Evolutionary conservation across 2,888 invertebrate genomes (phyloP).

Genomic region (Drosophila sordidula): DNA sequence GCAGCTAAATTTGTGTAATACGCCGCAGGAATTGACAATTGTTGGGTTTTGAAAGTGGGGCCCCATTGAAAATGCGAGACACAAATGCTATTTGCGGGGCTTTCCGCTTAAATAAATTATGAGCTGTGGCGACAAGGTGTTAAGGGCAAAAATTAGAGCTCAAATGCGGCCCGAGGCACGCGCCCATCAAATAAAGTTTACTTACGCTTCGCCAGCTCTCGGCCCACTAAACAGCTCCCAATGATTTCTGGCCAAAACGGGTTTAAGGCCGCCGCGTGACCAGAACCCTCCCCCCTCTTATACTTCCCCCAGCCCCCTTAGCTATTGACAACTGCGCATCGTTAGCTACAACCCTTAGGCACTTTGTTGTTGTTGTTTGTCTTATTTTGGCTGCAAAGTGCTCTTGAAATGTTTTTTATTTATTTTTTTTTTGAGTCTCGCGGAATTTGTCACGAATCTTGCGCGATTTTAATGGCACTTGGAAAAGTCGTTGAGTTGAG

Average conservation of each 20-base stretch:
- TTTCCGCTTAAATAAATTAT: constrained; percentile 60
- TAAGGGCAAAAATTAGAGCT: constrained; percentile 48
- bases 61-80: constrained; percentile 33
- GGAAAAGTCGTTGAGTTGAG: constrained; percentile 14
- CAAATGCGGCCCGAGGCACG: constrained; percentile 54
- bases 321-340: constrained; percentile 52
- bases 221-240: not conserved
- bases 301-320: not conserved
- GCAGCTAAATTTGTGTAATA: constrained; percentile 6
- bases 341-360: constrained; percentile 46
- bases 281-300: not conserved
- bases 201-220: constrained; percentile 44
- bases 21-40: constrained; percentile 52
- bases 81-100: constrained; percentile 33
- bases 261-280: constrained; percentile 21
- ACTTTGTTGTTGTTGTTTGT: constrained; percentile 11
- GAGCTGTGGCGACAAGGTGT: constrained; percentile 56
- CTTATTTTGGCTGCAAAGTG: constrained; percentile 35
- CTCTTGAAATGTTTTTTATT: constrained; percentile 32
- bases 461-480: constrained; percentile 56
- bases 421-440: constrained; percentile 13
- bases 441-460: constrained; percentile 57
- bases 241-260: constrained; percentile 22
- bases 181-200: constrained; percentile 74
- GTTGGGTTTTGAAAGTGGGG: not conserved